Base-by-base conservation (phyloP, 1,140 invertebrate species). In the Anoplophora glabripennis region DNA sequence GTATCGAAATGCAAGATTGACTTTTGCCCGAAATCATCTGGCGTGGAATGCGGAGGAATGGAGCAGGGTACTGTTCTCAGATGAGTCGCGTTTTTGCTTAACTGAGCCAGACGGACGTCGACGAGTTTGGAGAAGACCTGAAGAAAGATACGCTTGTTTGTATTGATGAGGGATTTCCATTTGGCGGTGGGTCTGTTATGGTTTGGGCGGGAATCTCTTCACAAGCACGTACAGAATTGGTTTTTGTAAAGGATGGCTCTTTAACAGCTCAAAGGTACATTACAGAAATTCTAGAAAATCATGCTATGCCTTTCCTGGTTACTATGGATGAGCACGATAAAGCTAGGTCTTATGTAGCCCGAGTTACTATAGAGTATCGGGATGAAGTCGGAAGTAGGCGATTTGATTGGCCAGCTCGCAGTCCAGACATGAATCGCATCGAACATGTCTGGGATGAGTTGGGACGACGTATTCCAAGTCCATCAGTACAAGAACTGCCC, bases 321-420 rank as follows among this genome's bases (percentile, higher is more conserved):
- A 8, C 28, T 49, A n/a, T n/a, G n/a, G n/a, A n/a, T n/a, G n/a
- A n/a, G 46, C 46, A 49, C 2, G 46, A 49, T 49, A 49, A 49
- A 33, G 46, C 46, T 14, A 4, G 18, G 12, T 14, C 11, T 15
- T 11, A 10, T 4, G 8, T 4, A 28, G 21, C 21, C 21, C 2
- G 21, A 28, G 21, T 5, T 28, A 5, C 5, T 5, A 28, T 2
- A 5, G 21, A 28, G 5, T 49, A 49, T 33, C 15, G 28, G 9
- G 11, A 28, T 15, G 21, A 49, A 7, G 21, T 36, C 2, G 3
- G 15, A 49, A 35, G 0, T 15, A 49, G 9, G 21, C 21, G 5
- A 5, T 28, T 28, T 28, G 5, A 28, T 28, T 28, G 21, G 21
- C 21, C 46, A 34, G 15, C 46, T 11, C 21, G 2, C 21, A 28